These are phyloP conservation scores for Nylanderia fulva DNA, from an alignment of 1,140 invertebrate genomes.

Conservation along the genomic window DNA sequence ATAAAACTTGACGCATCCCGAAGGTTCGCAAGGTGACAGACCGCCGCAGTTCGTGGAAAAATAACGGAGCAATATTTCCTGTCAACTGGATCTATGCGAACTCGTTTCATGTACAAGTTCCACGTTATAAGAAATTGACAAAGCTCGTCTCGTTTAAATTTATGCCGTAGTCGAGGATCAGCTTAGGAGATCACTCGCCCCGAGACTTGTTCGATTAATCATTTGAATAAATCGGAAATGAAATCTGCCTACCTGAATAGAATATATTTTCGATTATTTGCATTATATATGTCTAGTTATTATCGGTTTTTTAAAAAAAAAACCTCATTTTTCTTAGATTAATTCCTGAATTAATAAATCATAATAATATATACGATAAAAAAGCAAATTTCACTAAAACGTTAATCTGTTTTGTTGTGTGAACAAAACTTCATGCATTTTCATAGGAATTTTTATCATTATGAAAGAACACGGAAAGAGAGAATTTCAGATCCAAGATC, in stretches of 20 bases:
- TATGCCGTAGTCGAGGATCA: not conserved
- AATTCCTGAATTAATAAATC: not conserved
- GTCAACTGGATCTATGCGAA: not conserved
- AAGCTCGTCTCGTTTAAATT: slow-evolving; percentile 25
- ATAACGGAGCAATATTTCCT: slow-evolving; percentile 43
- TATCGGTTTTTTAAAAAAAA: not conserved
- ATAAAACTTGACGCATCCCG: slow-evolving; percentile 32
- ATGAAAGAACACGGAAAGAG: not conserved
- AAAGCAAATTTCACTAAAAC: not conserved
- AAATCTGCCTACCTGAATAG: not conserved
- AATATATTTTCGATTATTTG: not conserved
- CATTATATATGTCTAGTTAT: not conserved
- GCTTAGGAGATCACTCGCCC: not conserved
- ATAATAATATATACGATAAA: not conserved
- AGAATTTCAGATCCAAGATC: not conserved
- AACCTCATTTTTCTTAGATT: not conserved
- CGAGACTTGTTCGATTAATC: slow-evolving; percentile 10
- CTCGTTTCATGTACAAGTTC: not conserved
- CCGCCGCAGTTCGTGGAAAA: not conserved
- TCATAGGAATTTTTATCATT: no score
- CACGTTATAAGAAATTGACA: not conserved
- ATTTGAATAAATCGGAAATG: slow-evolving; percentile 14
- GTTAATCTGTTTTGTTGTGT: not conserved
- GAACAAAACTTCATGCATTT: no score
- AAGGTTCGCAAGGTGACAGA: slow-evolving; percentile 36